Conservation (phyloP, 1,140 invertebrate genomes). For the Magallana angulata region DNA sequence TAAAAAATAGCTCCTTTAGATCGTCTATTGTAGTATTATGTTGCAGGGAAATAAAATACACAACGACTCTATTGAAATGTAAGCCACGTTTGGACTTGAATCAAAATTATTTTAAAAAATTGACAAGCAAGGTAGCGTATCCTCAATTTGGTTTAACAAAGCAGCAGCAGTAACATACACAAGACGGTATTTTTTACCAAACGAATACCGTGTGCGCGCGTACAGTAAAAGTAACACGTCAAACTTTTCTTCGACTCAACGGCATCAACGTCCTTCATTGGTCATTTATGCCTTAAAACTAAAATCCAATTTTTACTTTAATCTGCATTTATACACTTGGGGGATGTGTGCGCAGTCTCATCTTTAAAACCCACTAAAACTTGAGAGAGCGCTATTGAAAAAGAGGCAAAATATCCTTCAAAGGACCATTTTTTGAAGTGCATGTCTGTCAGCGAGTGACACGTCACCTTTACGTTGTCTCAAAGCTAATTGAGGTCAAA, state of each 20-base stretch:
- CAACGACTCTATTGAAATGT: too few species aligned
- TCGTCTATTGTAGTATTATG: too few species aligned
- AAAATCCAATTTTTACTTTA: not conserved
- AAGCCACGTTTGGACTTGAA: too few species aligned
- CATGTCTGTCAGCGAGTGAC: not conserved
- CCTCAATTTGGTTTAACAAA: not conserved
- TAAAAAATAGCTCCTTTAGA: too few species aligned
- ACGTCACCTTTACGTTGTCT: not conserved
- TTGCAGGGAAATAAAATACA: too few species aligned
- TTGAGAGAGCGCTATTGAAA: not conserved
- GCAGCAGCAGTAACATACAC: not conserved
- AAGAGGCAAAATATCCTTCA: not conserved
- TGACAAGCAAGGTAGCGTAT: not conserved
- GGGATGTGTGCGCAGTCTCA: not conserved
- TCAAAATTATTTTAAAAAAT: too few species aligned
- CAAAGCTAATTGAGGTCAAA: not conserved
- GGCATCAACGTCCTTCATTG: not conserved
- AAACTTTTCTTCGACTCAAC: not conserved
- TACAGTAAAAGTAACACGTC: not conserved
- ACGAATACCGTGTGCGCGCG: slow-evolving; percentile 33
- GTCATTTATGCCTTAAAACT: not conserved
- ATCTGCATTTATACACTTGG: not conserved
- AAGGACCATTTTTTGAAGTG: not conserved
- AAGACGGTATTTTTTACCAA: not conserved
- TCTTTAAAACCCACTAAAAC: not conserved